Evolutionary conservation across 2,797 vertebrate genomes (phyloP), one percentile per base, ranked within the genome.

Genomic region (Enteromius argenteus): DNA sequence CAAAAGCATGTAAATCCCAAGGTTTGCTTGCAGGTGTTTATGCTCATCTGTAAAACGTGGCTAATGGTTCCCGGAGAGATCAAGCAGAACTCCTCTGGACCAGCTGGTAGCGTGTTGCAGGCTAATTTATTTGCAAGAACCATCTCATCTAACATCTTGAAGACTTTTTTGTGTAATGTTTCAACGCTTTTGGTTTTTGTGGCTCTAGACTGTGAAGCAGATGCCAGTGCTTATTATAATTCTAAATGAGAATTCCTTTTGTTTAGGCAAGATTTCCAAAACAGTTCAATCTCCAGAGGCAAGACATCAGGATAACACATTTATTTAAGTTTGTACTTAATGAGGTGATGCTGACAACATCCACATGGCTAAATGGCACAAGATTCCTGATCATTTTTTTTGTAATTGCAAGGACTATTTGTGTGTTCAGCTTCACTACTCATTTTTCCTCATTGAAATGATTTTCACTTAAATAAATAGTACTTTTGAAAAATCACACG

Each of bases 31-130:
- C 66, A 80, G 87, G 72, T 81, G 74, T 84, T 83, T 81, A n/a
- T 46, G 11, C 62, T 67, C 76, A 76, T 83, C 71, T 23, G 44
- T 69, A 79, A 67, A 35, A 51, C 21, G 3, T 85, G 72, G 86
- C 84, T 89, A 87, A 89, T 46, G 84, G 79, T 80, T 84, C 83
- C 85, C 72, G 46, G n/a, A 15, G 68, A 83, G 78, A 44, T 14
- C 74, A 68, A 56, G 85, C 82, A 88, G 82, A 90, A 84, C 60
- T 81, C 39, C 85, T 77, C 39, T 72, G 74, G 51, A 37, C 66
- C 76, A 81, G 23, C 23, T 69, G 64, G 46, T 35, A 27, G 42
- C 0, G 21, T 62, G 74, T 62, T 32, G 15, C 30, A 64, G 60
- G 13, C 69, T 77, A 79, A 69, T 64, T 81, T 71, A 42, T 83